Base-by-base conservation (phyloP, 2,888 invertebrate species). In the Lithodes maja region DNA sequence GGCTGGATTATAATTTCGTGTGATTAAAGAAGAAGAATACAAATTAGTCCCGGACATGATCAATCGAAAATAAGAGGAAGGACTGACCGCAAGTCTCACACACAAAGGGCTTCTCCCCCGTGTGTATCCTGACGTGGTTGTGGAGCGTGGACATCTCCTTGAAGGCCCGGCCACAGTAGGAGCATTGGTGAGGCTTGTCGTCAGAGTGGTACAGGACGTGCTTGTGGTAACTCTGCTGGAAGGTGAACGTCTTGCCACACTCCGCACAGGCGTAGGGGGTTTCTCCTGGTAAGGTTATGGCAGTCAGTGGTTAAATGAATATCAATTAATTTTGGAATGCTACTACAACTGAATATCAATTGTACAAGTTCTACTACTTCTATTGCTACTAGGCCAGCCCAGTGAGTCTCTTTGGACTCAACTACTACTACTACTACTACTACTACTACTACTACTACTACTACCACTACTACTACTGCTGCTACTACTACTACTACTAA, bases 221-320 rank as follows among this genome's bases (percentile, higher is more conserved):
- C 93, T 97, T 97, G 93, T 97, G 97, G 94, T 97, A 97, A 0
- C 97, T 97, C 93, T 97, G 97, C 94, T 97, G 97, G 94, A 97
- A 97, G 83, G 97, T 97, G 94, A 97, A 97, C 12, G 96, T 96
- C 93, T 97, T 97, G 92, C 96, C 96, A 93, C 97, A 97, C 92
- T 96, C 96, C 81, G 95, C 95, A 93, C 97, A 97, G 50, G 96
- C 96, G 93, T 97, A 97, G 0, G 97, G 97, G 95, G 97, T 97
- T 95, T 97, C 97, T 89, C 97, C 97, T 95, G 95, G 93, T 95
- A 61, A 12, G 15, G 1, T 15, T 12, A 5, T 9, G 7, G 12
- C 61, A 61, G 9, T 12, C 68, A 61, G 68, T 7, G 9, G 15
- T 7, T 61, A 61, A 61, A 61, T 1, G 15, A 2, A 61, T 61